Percentiles rank a stretch among this genome's conserved stretches.
Conservation (phyloP, 2,113 vertebrate species). For the Scytalopus superciliaris region DNA sequence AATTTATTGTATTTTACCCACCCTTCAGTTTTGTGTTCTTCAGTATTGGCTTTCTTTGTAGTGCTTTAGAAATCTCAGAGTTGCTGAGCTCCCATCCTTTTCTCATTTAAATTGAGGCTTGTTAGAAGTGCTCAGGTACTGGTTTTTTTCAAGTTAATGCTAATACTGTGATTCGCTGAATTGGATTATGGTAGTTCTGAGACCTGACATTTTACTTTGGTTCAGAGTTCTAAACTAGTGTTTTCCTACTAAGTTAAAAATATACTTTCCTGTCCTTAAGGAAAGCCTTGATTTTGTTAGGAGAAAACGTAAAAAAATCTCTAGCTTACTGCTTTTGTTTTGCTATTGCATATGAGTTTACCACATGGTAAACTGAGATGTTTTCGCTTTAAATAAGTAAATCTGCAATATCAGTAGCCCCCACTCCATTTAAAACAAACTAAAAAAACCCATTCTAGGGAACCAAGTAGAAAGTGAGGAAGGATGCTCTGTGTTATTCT, state of each 20-base stretch:
- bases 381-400: neutral
- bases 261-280: neutral
- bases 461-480: neutral
- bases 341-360: neutral
- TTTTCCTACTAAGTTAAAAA: neutral
- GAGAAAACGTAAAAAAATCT: rapidly evolving
- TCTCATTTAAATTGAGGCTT: neutral
- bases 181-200: neutral
- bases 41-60: neutral
- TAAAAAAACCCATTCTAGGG: neutral
- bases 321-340: neutral
- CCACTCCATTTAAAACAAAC: neutral
- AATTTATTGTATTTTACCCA: neutral
- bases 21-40: neutral
- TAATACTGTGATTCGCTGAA: neutral
- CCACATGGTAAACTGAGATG: neutral
- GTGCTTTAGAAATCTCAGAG: neutral
- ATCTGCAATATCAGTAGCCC: neutral
- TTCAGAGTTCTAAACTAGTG: neutral
- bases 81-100: neutral
- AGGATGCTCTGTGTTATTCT: neutral
- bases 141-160: neutral
- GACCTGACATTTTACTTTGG: neutral
- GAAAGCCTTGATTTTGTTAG: neutral
- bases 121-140: neutral